Base-by-base conservation (phyloP, 1,140 invertebrate genomes). In the Lepidurus packardi region DNA sequence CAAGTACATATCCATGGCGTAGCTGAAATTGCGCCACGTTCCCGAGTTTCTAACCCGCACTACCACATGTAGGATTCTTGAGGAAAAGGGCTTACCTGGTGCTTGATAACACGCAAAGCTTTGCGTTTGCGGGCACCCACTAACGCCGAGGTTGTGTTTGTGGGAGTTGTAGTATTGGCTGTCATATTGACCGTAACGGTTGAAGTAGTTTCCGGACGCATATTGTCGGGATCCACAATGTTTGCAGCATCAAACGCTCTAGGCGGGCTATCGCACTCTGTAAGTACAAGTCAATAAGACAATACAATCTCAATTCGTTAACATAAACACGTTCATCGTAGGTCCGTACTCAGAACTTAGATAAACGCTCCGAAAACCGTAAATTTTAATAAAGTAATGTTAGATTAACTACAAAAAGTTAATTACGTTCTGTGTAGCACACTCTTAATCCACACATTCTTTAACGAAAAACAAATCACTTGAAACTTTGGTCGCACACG, bases 101-200 rank as follows among this genome's bases (percentile, higher is more conserved):
- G 79, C 73, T 80, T 80, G 47, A 80, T 73, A 4, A 80, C 79
- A 43, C 76, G 65, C 25, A 77, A 21, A 10, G 79, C 79, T 47
- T 80, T 80, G 13, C 79, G 75, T 34, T 80, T 80, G 43, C 76
- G 34, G 42, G 79, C 79, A 1, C 79, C 79, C 43, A 80, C 79
- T 41, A 80, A 53, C 11, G 34, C 43, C 13, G 44, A n/a, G 53
- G 53, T 21, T 13, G 53, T 11, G 21, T 65, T 65, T 21, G 21
- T 7, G 16, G 53, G 53, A 65, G 13, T 65, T 21, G 45, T 34
- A 34, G 34, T 47, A 47, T 47, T 47, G 45, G 6, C 45, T 47
- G 53, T 65, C 53, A 65, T 65, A 21, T 65, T 65, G 16, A 65
- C 53, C 7, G 53, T 65, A 5, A 65, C 53, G 6, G 53, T 65